Percentiles rank a stretch among this genome's conserved stretches.
Evolutionary conservation across 1,140 invertebrate species (phyloP).

Genomic region (Cepaea nemoralis): DNA sequence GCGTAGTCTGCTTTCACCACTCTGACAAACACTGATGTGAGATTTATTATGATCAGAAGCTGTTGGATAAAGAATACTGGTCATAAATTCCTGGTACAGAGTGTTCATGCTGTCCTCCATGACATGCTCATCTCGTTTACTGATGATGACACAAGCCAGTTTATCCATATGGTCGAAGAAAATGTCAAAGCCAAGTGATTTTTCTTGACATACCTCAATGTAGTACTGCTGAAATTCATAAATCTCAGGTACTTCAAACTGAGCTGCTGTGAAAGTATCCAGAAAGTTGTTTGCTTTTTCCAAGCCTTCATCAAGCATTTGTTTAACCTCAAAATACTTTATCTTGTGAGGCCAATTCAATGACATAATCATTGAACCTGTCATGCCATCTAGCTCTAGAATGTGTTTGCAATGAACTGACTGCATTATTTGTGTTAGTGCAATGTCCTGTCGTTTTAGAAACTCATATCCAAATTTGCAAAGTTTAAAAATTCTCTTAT

Average conservation of each 20-base stretch:
- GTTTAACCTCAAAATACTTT: background rate
- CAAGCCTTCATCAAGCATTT: background rate
- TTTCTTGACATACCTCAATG: background rate
- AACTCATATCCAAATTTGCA: constrained; percentile 1
- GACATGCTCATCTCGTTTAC: background rate
- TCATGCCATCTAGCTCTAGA: background rate
- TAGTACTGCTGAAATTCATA: background rate
- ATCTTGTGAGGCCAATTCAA: background rate
- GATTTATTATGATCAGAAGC: background rate
- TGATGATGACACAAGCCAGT: background rate
- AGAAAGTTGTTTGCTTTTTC: background rate
- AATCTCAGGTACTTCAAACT: background rate
- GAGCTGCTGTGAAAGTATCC: background rate
- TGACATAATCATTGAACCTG: background rate
- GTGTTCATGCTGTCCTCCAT: background rate
- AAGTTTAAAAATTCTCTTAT: background rate
- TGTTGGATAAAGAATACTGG: background rate
- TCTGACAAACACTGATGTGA: background rate
- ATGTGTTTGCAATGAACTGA: background rate
- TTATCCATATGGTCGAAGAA: background rate
- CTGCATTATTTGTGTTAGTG: background rate
- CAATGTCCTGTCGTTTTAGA: background rate
- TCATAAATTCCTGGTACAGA: background rate
- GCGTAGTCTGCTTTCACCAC: background rate
- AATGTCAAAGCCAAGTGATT: background rate